Evolutionary conservation across 2,113 vertebrate species (phyloP).

Genomic region (Bothrops jararaca): DNA sequence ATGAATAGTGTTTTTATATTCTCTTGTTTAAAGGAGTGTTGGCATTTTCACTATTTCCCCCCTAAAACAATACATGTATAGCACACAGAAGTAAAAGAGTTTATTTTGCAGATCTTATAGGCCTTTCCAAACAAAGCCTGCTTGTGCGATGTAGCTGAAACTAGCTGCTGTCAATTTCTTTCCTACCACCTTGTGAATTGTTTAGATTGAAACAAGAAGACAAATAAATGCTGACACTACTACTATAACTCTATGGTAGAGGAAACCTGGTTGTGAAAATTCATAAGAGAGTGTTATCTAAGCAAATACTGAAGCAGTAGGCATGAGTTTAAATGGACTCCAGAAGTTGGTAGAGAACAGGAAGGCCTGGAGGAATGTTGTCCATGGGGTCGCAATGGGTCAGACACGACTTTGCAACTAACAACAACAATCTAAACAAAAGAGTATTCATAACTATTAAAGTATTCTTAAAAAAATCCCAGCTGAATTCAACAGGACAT

Average conservation of each 20-base stretch:
- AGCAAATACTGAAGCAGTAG: not conserved
- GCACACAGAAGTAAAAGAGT: slow-evolving; percentile 12
- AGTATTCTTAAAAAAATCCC: not conserved
- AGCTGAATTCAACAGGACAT: not conserved
- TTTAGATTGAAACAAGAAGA: slow-evolving; percentile 19
- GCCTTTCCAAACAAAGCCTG: not conserved
- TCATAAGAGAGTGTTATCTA: not conserved
- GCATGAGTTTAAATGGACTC: too few relatives aligned
- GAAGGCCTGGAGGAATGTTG: too few relatives aligned
- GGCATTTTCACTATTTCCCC: slow-evolving; percentile 27
- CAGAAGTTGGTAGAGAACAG: too few relatives aligned
- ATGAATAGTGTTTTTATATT: slow-evolving; percentile 42
- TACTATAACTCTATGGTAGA: slow-evolving; percentile 11
- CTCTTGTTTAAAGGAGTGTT: not conserved
- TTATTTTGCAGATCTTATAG: not conserved
- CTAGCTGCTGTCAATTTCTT: not conserved
- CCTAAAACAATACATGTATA: slow-evolving; percentile 22
- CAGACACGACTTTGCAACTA: too few relatives aligned
- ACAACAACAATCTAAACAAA: not conserved
- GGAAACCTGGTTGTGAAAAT: not conserved
- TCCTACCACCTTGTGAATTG: slow-evolving; percentile 22
- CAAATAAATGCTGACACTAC: slow-evolving; percentile 24
- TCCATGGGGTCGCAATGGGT: too few relatives aligned
- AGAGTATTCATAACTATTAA: not conserved
- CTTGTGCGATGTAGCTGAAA: not conserved